Evolutionary conservation across 2,113 vertebrate genomes (phyloP).

Genomic region (Myxocyprinus asiaticus): DNA sequence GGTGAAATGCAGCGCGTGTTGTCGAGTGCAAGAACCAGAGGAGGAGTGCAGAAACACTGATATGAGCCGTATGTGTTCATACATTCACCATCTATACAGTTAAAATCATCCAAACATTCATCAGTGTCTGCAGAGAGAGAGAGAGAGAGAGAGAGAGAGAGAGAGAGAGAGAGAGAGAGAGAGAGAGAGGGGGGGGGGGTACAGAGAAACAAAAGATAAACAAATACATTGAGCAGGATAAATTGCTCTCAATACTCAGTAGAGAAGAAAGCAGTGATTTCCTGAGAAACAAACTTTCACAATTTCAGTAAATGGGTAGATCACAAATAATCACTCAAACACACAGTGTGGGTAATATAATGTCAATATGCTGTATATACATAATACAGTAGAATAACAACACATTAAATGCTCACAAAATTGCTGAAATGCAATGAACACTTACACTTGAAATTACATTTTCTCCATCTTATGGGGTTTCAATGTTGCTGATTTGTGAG

Average conservation of each 20-base stretch:
- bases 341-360: no score
- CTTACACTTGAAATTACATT: no score
- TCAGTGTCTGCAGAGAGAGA: constrained; percentile 78
- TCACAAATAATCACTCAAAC: no score
- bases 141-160: constrained; percentile 44
- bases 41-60: constrained; percentile 89
- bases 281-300: no score
- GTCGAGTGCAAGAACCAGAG: constrained; percentile 80
- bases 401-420: no score
- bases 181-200: constrained; percentile 43
- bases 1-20: constrained; percentile 78
- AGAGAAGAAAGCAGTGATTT: neutral
- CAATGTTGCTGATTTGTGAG: no score
- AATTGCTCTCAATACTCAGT: neutral
- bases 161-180: constrained; percentile 1
- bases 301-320: no score
- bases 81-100: constrained; percentile 87
- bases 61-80: constrained; percentile 91
- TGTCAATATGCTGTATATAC: neutral
- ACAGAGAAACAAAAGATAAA: neutral
- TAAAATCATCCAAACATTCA: constrained; percentile 88
- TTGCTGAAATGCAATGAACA: no score
- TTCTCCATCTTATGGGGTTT: no score
- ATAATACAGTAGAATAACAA: neutral
- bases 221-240: neutral